Evolutionary conservation across 2,888 invertebrate species (phyloP), one percentile per base, ranked within the genome.

Genomic region (Malacosoma neustria): DNA sequence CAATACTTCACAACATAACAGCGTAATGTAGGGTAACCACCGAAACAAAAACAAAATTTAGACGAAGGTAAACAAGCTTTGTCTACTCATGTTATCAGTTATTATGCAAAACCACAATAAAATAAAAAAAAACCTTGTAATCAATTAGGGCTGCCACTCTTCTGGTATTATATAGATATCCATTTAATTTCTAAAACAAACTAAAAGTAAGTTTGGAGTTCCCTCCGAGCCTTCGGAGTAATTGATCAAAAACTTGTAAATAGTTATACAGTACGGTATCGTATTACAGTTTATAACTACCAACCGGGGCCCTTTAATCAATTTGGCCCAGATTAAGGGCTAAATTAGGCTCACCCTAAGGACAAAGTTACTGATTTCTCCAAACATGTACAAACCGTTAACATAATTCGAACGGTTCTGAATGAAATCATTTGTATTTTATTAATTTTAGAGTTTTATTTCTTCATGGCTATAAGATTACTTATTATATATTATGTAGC

Each of bases 301-400:
- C 22, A 34, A 6, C 13, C 11, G 40, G 43, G 40, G 41, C 30
- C 45, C 33, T 36, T 43, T 44, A 51, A 54, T 48, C 41, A 46
- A 51, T 49, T 54, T 37, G 13, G 34, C 12, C 9, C 29, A 31
- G 37, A 39, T 36, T 40, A 32, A 31, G 22, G 22, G 22, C 22
- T 22, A 22, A 22, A 22, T 22, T 22, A 22, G 22, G 22, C 22
- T 9, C 22, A 3, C 9, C 9, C 22, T 22, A 22, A 22, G 22
- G 22, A 30, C 22, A 22, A 22, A 22, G 6, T 22, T 22, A 22
- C 22, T 22, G 9, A 22, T 22, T 22, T 22, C 22, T 32, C 30
- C 34, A 37, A 42, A 42, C 39, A 32, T 14, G 33, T 41, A 38
- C 14, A 15, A 37, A 33, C 34, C 31, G 29, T 29, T 37, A 29